phyloP scores from a whole-genome alignment of 2,888 invertebrate genomes.

The Asteroscopus sphinx region DNA sequence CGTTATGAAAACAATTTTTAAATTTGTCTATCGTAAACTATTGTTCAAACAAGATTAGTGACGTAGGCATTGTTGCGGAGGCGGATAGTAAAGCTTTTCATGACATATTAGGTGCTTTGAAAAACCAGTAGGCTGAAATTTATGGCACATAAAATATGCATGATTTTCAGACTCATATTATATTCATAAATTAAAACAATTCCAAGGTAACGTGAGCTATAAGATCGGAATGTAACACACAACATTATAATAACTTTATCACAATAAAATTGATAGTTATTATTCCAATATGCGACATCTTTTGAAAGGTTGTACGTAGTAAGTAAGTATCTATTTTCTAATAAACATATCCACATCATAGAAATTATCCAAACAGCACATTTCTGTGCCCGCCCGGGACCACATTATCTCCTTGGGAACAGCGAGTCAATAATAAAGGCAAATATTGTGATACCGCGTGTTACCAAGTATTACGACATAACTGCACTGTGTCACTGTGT shows the following conservation, averaged over 20 bases:
- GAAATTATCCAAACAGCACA: conserved; percentile 14
- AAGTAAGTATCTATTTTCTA: conserved; percentile 1
- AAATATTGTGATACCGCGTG: conserved; percentile 64
- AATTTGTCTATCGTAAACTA: background rate
- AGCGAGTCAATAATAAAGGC: conserved; percentile 63
- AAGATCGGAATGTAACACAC: conserved; percentile 21
- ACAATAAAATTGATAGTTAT: conserved; percentile 19
- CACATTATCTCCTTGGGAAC: conserved; percentile 53
- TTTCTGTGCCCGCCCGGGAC: conserved; percentile 18
- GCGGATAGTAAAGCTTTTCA: conserved; percentile 23
- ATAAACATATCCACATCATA: conserved; percentile 26
- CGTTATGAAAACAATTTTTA: background rate
- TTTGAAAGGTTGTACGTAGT: background rate
- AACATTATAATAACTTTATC: conserved; percentile 13
- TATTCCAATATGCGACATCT: conserved; percentile 11
- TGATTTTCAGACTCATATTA: conserved; percentile 11
- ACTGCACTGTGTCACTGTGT: conserved; percentile 75
- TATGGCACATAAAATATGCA: conserved; percentile 20
- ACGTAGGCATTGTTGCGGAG: conserved; percentile 10
- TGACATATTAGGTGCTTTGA: conserved; percentile 23
- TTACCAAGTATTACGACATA: conserved; percentile 73
- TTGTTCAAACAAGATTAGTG: conserved; percentile 4
- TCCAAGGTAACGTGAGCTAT: conserved; percentile 8
- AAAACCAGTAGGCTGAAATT: conserved; percentile 28
- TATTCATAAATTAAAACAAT: conserved; percentile 26